A percentile compares a stretch with the other conserved stretches of the same genome.
These are phyloP conservation scores for Drosophila quinaria DNA, from an alignment of 2,888 invertebrate genomes.

Conservation along the genomic window DNA sequence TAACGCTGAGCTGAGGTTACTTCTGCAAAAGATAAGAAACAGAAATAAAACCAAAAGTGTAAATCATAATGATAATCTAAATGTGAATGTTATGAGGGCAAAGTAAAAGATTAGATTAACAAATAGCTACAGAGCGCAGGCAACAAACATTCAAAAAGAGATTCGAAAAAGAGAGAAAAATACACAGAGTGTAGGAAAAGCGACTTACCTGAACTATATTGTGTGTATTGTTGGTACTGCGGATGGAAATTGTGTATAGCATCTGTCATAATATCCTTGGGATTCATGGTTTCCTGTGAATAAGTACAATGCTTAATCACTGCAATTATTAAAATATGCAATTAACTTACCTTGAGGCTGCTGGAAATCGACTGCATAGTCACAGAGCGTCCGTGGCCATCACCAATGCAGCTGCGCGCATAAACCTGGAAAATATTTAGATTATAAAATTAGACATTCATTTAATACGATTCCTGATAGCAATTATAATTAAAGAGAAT, in stretches of 20 bases:
- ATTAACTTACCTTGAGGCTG: slow-evolving; percentile 93
- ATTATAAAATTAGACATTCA: background rate
- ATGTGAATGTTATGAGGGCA: slow-evolving; percentile 41
- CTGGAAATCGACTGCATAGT: slow-evolving; percentile 99
- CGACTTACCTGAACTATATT: slow-evolving; percentile 95
- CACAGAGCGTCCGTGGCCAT: slow-evolving; percentile 95
- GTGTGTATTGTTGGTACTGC: slow-evolving; percentile 99
- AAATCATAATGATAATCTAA: slow-evolving; percentile 65
- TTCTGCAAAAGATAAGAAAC: slow-evolving; percentile 91
- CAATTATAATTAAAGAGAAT: background rate
- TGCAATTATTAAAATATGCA: slow-evolving; percentile 7
- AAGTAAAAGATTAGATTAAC: slow-evolving; percentile 57
- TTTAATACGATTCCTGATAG: background rate
- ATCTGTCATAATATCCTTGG: slow-evolving; percentile 99
- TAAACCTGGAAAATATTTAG: slow-evolving; percentile 87
- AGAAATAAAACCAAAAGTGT: slow-evolving; percentile 67
- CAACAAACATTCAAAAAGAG: slow-evolving; percentile 55
- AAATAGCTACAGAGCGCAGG: slow-evolving; percentile 48
- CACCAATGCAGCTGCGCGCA: slow-evolving; percentile 92
- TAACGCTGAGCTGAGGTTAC: slow-evolving; percentile 96
- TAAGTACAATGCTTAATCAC: slow-evolving; percentile 22
- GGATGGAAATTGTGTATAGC: slow-evolving; percentile 99
- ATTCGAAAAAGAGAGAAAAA: slow-evolving; percentile 16
- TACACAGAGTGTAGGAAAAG: background rate
- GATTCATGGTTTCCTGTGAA: slow-evolving; percentile 97